Evolutionary conservation across 2,888 invertebrate genomes (phyloP), one percentile per base, ranked within the genome.

Genomic region (Escarpia spicata): DNA sequence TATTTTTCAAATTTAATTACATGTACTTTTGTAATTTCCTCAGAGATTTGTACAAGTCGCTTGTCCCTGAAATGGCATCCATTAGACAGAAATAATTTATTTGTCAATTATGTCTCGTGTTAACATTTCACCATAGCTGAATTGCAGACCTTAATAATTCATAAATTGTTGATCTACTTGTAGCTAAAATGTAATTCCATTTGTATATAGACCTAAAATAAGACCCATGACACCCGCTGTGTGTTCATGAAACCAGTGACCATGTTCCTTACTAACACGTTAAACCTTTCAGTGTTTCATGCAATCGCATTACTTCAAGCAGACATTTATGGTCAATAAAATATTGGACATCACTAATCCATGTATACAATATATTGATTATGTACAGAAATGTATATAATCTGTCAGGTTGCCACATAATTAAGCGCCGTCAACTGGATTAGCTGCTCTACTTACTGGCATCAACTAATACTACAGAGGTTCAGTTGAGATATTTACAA

Each of bases 311-410:
- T 75, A 75, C 19, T 75, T 75, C n/a, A 75, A 75, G 75, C n/a
- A 19, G n/a, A 75, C 19, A 75, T 75, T 26, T 75, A 75, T 75
- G 75, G 75, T 75, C 75, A 75, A 75, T 75, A 75, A n/a, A 75
- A 75, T 75, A 75, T 75, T 75, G 75, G 75, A 75, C 75, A 75
- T 75, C 19, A 26, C 75, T 75, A 75, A 75, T 75, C 75, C n/a
- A n/a, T 3, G 26, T 75, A 75, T 26, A n/a, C 75, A 75, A 75
- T 75, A 15, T 75, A 75, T 19, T 75, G 75, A 75, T 75, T 26
- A 75, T 26, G 0, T 4, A 75, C 26, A 19, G n/a, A 75, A 75
- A n/a, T 75, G 19, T 75, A 75, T 75, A n/a, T 75, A 75, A n/a
- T 75, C 75, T 75, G 75, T 75, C 75, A 75, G 2, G 19, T 75